Base-by-base conservation (phyloP, 1,140 invertebrate genomes). In the Dinothrombium tinctorium region DNA sequence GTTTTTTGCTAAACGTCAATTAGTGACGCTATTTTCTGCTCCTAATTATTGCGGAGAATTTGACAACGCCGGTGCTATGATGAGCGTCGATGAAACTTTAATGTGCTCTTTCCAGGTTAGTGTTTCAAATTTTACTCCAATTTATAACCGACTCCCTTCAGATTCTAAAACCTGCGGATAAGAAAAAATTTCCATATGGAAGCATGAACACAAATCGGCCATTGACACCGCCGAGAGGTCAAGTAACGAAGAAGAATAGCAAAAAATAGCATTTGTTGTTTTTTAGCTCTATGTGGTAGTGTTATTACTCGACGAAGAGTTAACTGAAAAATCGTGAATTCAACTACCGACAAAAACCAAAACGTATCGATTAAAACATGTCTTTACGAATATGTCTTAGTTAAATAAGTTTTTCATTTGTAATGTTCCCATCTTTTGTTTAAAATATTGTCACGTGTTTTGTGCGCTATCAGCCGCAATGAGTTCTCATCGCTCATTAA, bases 11-110 rank as follows among this genome's bases (percentile, higher is more conserved):
- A 72, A 75, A 50, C 57, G 72, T 33, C 70, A 74, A 49, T 54
- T 76, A 43, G 72, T 77, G 4, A 77, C 74, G 3, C 53, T 77
- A 23, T 77, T 77, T 53, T 74, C 71, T 39, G 69, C 92, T 29
- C 92, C 92, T 22, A 98, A 98, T 64, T 98, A 98, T 60, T 98
- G 92, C 63, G 81, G 81, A 37, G 92, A 99, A 66, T 98, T 98
- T 60, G 92, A 99, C 59, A 99, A 98, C 63, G 92, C 92, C 39
- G 78, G 74, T 47, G 79, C 75, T 35, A 71, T 82, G 60, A 78
- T 84, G 76, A 76, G 74, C 17, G 76, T 83, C 0, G 73, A 81
- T 53, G 74, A 77, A 49, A 76, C 77, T 46, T 57, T 84, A 2
- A 72, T 77, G 59, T 83, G 78, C 57, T 72, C 71, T 17, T 74